Evolutionary conservation across 1,140 invertebrate species (phyloP).

Genomic region (Panagrolaimus sp.): DNA sequence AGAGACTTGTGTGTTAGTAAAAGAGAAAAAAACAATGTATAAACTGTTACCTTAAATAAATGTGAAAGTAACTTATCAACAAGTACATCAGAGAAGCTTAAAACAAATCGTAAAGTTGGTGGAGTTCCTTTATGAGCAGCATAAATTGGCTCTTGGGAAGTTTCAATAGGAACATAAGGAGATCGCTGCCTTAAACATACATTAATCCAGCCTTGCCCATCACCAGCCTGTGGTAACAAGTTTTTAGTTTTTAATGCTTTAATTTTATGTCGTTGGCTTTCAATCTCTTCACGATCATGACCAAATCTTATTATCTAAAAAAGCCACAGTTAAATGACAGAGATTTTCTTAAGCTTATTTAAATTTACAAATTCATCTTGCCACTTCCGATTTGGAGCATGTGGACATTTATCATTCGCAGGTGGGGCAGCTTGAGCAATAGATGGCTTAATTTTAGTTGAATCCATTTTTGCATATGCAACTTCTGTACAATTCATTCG

Average conservation of each 20-base stretch:
- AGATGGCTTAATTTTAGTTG: conserved; percentile 12
- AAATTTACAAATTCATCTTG: conserved; percentile 26
- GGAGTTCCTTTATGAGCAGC: conserved; percentile 37
- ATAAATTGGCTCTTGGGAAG: conserved; percentile 14
- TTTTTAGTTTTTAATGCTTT: conserved; percentile 19
- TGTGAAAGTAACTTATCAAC: conserved; percentile 31
- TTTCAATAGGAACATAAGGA: conserved; percentile 16
- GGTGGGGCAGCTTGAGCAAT: neutral
- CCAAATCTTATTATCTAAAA: conserved; percentile 35
- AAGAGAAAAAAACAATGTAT: too few relatives aligned
- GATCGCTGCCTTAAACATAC: conserved; percentile 26
- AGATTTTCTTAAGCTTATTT: neutral
- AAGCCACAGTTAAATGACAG: neutral
- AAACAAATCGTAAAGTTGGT: conserved; percentile 25
- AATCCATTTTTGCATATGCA: conserved; percentile 22
- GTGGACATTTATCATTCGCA: neutral
- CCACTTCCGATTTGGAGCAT: conserved; percentile 32
- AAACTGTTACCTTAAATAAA: conserved; percentile 25
- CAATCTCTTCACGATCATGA: conserved; percentile 22
- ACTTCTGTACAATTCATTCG: conserved; percentile 23
- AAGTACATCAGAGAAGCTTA: conserved; percentile 20
- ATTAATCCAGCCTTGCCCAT: conserved; percentile 23
- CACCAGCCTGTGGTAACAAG: conserved; percentile 8
- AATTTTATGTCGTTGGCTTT: neutral
- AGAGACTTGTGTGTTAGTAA: too few relatives aligned